These are phyloP conservation scores for Carassius auratus DNA, from an alignment of 2,113 vertebrate species.

Conservation along the genomic window DNA sequence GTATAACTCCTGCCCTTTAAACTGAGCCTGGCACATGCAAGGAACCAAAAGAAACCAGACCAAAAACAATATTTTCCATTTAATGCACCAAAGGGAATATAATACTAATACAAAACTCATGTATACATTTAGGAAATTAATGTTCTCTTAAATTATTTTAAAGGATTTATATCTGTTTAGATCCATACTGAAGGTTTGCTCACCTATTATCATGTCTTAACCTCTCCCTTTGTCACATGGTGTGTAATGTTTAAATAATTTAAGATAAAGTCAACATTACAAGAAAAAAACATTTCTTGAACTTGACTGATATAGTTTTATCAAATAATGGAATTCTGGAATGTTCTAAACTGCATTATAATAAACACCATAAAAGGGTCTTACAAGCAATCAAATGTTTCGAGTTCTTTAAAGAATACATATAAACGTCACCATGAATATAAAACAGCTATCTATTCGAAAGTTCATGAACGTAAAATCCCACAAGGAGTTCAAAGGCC, in stretches of 20 bases:
- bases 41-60: not conserved
- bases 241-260: constrained; percentile 26
- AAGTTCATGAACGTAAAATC: not conserved
- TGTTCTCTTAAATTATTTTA: not conserved
- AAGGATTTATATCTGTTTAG: not conserved
- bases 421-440: not conserved
- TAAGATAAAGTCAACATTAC: constrained; percentile 23
- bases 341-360: not conserved
- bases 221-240: not conserved
- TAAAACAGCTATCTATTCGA: not conserved
- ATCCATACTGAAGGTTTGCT: not conserved
- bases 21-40: not conserved
- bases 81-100: too few relatives aligned
- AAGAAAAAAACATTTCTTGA: not conserved
- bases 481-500: constrained; percentile 57
- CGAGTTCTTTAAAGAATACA: not conserved
- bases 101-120: too few relatives aligned
- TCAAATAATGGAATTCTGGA: not conserved
- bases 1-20: not conserved
- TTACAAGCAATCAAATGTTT: not conserved
- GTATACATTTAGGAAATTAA: not conserved
- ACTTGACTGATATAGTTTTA: not conserved
- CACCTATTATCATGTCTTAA: not conserved
- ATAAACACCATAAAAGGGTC: not conserved
- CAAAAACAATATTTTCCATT: not conserved